These are phyloP conservation scores for Saccopteryx leptura DNA, from an alignment of 2,113 vertebrate genomes.

Conservation along the genomic window DNA sequence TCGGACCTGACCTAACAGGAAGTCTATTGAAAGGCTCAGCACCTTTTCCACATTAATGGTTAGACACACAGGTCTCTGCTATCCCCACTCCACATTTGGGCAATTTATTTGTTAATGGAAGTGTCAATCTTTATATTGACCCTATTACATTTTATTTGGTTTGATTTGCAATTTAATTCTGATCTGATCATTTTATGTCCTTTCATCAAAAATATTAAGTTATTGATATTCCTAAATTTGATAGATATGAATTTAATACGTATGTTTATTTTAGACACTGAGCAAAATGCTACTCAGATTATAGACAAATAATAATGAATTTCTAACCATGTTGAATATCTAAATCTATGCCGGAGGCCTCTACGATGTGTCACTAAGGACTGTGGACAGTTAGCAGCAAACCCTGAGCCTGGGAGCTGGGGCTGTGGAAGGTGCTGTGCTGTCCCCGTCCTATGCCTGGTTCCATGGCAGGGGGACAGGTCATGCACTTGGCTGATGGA, in stretches of 20 bases:
- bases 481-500: no score
- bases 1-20: neutral
- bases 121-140: neutral
- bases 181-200: neutral
- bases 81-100: neutral
- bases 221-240: neutral
- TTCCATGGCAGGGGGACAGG: no score
- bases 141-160: neutral
- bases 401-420: no score
- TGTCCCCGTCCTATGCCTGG: no score
- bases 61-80: neutral
- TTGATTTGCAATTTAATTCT: constrained; percentile 25
- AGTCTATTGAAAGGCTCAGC: neutral
- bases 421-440: no score
- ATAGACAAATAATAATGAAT: neutral
- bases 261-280: neutral
- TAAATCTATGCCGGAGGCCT: neutral
- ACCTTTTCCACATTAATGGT: neutral
- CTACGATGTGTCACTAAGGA: neutral
- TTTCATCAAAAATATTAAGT: constrained; percentile 48
- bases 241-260: neutral
- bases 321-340: neutral
- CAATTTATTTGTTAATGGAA: neutral
- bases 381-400: no score
- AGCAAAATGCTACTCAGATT: constrained; percentile 14